Evolutionary conservation across 2,113 vertebrate genomes (phyloP).

Genomic region (Chloropsis hardwickii): DNA sequence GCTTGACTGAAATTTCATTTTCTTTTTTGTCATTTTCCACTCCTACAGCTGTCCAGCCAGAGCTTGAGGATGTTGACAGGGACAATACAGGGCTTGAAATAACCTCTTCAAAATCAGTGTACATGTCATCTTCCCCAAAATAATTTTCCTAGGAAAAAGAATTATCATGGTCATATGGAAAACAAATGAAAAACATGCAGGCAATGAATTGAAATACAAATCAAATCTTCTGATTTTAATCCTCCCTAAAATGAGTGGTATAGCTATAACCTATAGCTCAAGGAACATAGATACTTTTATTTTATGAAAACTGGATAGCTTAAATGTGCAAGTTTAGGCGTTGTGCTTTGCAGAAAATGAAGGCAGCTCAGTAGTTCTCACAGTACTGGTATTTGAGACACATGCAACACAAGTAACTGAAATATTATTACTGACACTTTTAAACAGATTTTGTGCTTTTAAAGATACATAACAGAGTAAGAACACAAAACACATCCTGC

Average conservation of each 20-base stretch:
- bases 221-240: neutral
- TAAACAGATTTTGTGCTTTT: neutral
- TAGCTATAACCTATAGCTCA: neutral
- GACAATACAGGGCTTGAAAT: slow-evolving; percentile 90
- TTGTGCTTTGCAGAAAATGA: neutral
- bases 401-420: neutral
- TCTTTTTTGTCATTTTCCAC: slow-evolving; percentile 81
- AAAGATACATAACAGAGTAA: neutral
- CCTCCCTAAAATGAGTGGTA: neutral
- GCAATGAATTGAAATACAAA: neutral
- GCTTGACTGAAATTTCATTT: slow-evolving; percentile 68
- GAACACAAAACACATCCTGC: neutral
- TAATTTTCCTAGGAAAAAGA: slow-evolving; percentile 88
- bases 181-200: neutral
- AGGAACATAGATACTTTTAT: neutral
- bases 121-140: slow-evolving; percentile 98
- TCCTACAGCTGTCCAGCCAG: slow-evolving; percentile 92
- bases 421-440: neutral
- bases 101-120: slow-evolving; percentile 94
- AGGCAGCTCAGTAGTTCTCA: neutral
- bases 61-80: slow-evolving; percentile 87
- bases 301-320: neutral
- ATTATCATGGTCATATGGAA: neutral
- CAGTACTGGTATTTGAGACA: neutral
- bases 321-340: neutral